Percentiles rank a stretch among this genome's conserved stretches.
Evolutionary conservation across 2,113 vertebrate species (phyloP).

Genomic region (Dissostichus mawsoni): DNA sequence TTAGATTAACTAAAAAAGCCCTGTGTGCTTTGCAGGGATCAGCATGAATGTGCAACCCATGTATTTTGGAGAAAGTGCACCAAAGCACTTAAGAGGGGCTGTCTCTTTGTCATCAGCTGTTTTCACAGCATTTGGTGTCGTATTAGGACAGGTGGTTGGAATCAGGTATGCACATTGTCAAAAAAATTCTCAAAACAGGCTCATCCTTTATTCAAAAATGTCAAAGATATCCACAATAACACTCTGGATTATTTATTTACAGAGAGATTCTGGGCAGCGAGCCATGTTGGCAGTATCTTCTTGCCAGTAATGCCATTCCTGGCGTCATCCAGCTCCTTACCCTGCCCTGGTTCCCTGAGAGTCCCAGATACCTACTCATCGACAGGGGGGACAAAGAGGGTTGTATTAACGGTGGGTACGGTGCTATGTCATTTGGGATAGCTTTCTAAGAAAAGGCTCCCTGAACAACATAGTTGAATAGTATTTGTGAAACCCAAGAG

Average conservation of each 20-base stretch:
- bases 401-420: constrained; percentile 86
- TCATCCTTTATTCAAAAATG: neutral
- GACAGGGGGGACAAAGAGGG: constrained; percentile 88
- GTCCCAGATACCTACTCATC: constrained; percentile 92
- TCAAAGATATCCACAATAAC: constrained; percentile 11
- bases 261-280: constrained; percentile 91
- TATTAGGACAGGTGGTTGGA: constrained; percentile 90
- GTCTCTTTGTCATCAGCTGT: constrained; percentile 88
- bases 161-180: constrained; percentile 81
- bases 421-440: neutral
- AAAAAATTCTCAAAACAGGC: neutral
- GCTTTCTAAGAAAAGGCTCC: too few relatives aligned
- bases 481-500: too few relatives aligned
- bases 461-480: too few relatives aligned
- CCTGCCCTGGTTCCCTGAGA: constrained; percentile 93
- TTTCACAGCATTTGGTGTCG: constrained; percentile 89
- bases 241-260: constrained; percentile 40
- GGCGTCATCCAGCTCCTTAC: constrained; percentile 88
- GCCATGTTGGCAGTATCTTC: constrained; percentile 88
- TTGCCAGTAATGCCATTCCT: constrained; percentile 90
- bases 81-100: constrained; percentile 89
- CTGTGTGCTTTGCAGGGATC: constrained; percentile 82
- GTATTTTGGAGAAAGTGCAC: constrained; percentile 93
- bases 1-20: neutral
- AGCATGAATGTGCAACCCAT: constrained; percentile 96